Evolutionary conservation across 2,797 vertebrate genomes (phyloP).

Genomic region (Lophius americanus): DNA sequence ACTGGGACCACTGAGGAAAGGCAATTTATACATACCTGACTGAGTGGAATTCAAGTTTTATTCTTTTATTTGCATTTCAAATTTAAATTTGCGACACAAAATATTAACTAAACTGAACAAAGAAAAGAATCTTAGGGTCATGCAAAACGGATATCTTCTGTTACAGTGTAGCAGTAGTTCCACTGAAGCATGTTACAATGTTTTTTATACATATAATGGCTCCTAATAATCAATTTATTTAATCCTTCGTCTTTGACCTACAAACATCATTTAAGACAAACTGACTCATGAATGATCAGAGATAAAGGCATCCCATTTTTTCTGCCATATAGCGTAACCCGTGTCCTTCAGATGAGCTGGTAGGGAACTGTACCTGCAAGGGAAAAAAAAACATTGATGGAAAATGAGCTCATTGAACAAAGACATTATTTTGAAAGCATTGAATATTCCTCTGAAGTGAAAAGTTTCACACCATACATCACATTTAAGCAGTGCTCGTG

Average conservation of each 20-base stretch:
- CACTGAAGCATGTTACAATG: background rate
- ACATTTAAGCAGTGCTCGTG: no score
- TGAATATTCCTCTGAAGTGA: no score
- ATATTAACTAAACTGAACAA: background rate
- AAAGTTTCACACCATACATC: no score
- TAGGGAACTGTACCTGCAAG: constrained; percentile 88
- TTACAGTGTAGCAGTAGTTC: background rate
- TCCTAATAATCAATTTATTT: background rate
- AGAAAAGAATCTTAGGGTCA: background rate
- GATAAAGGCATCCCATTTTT: constrained; percentile 89
- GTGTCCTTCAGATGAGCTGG: constrained; percentile 74
- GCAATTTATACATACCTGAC: no score
- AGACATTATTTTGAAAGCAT: background rate
- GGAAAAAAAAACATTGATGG: constrained; percentile 4
- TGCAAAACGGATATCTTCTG: background rate
- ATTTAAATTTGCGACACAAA: no score
- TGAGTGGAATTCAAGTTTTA: no score
- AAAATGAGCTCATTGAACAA: background rate
- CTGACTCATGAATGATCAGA: constrained; percentile 59
- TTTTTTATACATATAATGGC: background rate
- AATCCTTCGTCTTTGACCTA: background rate
- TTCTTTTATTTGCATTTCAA: no score
- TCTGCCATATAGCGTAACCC: constrained; percentile 80
- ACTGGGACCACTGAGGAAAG: no score
- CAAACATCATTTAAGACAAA: constrained; percentile 33